These are phyloP conservation scores for Tiliacea citrago DNA, from an alignment of 2,888 invertebrate genomes.

Conservation along the genomic window DNA sequence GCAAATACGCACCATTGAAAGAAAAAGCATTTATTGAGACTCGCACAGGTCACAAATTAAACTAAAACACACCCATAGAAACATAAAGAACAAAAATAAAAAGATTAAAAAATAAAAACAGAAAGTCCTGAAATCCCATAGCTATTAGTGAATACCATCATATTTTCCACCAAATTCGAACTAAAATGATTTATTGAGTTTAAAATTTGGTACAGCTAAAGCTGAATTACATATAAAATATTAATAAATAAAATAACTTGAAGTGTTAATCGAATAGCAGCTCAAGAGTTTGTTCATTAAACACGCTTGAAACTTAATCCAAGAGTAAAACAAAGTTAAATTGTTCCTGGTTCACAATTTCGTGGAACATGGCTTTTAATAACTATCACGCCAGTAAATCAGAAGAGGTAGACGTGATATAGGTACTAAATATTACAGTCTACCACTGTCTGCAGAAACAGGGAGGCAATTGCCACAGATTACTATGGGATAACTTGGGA, in stretches of 20 bases:
- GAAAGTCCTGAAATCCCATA: too few species aligned
- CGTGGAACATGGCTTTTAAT: constrained; percentile 12
- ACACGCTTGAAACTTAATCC: constrained; percentile 19
- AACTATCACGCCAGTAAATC: not conserved
- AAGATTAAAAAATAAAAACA: too few species aligned
- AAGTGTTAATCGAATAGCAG: constrained; percentile 19
- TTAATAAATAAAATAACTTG: constrained; percentile 4
- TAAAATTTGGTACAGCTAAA: not conserved
- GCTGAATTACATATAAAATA: constrained; percentile 17
- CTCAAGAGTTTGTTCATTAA: constrained; percentile 18
- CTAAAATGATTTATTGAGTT: not conserved
- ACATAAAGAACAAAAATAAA: too few species aligned
- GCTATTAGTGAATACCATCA: too few species aligned
- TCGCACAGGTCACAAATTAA: too few species aligned
- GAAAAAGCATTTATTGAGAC: too few species aligned
- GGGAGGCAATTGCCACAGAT: not conserved
- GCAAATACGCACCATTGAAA: too few species aligned
- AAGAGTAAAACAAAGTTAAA: constrained; percentile 37
- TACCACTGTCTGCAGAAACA: not conserved
- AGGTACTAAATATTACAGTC: not conserved
- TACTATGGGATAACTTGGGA: not conserved
- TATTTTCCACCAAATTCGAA: not conserved
- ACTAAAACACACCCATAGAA: too few species aligned
- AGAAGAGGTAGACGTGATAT: not conserved
- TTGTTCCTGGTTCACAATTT: constrained; percentile 30